These are phyloP conservation scores for Xestia ashworthii DNA, from an alignment of 2,888 invertebrate genomes.

Conservation along the genomic window DNA sequence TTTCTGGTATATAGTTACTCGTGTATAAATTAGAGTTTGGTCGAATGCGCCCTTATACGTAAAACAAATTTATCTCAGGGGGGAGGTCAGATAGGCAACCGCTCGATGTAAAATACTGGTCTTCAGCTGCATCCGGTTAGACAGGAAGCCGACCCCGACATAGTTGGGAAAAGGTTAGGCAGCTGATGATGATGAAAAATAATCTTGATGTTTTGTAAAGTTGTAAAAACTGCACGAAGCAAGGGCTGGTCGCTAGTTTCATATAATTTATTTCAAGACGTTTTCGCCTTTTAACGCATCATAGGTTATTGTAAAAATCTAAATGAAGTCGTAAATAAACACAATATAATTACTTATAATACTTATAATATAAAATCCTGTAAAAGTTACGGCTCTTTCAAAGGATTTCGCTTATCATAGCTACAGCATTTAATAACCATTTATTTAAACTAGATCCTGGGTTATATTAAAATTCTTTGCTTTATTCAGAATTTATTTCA, in stretches of 20 bases:
- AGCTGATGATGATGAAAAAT: background rate
- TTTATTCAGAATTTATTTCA: slow-evolving; percentile 14
- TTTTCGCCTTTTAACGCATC: background rate
- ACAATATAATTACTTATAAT: too few relatives aligned
- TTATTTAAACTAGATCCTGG: slow-evolving; percentile 25
- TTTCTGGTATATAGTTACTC: too few relatives aligned
- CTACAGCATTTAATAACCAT: slow-evolving; percentile 6
- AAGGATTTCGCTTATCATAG: background rate
- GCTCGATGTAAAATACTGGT: too few relatives aligned
- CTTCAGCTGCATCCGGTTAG: too few relatives aligned
- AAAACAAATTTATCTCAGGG: too few relatives aligned
- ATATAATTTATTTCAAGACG: background rate
- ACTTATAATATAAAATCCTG: slow-evolving; percentile 14
- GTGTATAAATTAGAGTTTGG: too few relatives aligned
- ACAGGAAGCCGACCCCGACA: too few relatives aligned
- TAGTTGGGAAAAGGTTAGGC: too few relatives aligned
- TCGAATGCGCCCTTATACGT: too few relatives aligned
- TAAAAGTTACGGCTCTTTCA: slow-evolving; percentile 13
- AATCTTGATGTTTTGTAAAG: background rate
- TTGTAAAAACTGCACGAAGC: background rate
- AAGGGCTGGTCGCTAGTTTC: background rate
- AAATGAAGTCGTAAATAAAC: slow-evolving; percentile 14
- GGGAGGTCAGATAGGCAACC: too few relatives aligned
- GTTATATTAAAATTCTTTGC: slow-evolving; percentile 23
- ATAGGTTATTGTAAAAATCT: background rate